A percentile compares a stretch with the other conserved stretches of the same genome.
Conservation (phyloP, 2,113 vertebrate species). For the Guaruba guarouba region DNA sequence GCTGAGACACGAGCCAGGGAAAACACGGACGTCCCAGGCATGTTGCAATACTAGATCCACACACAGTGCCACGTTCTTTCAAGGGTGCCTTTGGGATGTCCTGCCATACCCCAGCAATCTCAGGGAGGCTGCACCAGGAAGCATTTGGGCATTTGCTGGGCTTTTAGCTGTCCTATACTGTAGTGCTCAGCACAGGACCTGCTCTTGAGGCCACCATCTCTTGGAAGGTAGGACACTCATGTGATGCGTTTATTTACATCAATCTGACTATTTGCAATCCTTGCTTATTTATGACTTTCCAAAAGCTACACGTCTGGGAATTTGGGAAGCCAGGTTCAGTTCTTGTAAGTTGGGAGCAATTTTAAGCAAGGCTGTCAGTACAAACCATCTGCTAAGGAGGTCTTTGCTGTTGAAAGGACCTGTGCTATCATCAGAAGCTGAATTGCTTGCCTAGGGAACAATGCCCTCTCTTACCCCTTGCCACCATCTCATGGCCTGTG, state of each 20-base stretch:
- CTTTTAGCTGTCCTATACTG: not conserved
- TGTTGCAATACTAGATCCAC: not conserved
- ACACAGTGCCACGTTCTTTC: not conserved
- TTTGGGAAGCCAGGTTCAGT: not conserved
- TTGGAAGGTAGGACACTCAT: not conserved
- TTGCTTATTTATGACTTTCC: not conserved
- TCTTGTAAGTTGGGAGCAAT: not conserved
- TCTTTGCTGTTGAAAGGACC: not conserved
- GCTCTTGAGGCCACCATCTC: not conserved
- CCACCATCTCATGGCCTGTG: not conserved
- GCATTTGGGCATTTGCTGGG: not conserved
- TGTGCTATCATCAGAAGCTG: not conserved
- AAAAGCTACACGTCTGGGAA: not conserved
- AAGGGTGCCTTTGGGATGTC: not conserved
- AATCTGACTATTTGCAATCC: not conserved
- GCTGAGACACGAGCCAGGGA: not conserved
- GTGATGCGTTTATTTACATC: not conserved
- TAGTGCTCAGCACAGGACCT: not conserved
- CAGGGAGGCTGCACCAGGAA: not conserved
- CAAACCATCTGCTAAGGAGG: not conserved
- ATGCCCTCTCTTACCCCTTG: not conserved
- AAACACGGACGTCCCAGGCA: rapidly evolving
- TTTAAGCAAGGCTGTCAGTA: not conserved
- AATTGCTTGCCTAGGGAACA: not conserved
- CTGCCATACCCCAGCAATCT: not conserved